Conservation (phyloP, 2,113 vertebrate species). For the Porphyrio hochstetteri region DNA sequence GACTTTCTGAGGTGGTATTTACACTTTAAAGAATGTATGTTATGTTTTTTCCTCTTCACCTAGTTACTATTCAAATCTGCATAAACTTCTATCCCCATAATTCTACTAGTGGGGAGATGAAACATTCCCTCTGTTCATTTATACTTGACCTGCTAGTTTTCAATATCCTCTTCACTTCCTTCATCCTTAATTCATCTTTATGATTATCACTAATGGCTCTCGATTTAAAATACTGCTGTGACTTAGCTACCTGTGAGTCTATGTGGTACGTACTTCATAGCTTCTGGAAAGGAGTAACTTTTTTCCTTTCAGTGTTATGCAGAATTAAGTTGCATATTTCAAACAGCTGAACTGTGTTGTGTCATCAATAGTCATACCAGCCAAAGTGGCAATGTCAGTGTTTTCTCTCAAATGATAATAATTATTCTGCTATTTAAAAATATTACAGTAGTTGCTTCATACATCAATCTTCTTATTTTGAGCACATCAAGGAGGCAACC, state of each 20-base stretch:
- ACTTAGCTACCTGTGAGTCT: not conserved
- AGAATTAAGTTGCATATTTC: not conserved
- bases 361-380: not conserved
- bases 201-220: not conserved
- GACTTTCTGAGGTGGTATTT: not conserved
- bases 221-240: not conserved
- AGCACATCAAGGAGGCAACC: not conserved
- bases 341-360: not conserved
- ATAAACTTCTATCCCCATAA: not conserved
- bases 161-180: not conserved
- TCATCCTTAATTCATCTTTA: not conserved
- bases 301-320: not conserved
- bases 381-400: not conserved
- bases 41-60: not conserved
- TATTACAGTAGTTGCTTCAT: not conserved
- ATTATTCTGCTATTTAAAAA: not conserved
- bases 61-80: not conserved
- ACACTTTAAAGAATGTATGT: not conserved
- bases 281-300: not conserved
- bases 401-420: not conserved
- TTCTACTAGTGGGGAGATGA: not conserved
- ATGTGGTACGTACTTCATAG: not conserved
- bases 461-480: not conserved
- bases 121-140: not conserved
- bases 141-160: not conserved